A percentile compares a stretch with the other conserved stretches of the same genome.
Evolutionary conservation across 2,113 vertebrate genomes (phyloP).

Genomic region (Rafetus swinhoei): DNA sequence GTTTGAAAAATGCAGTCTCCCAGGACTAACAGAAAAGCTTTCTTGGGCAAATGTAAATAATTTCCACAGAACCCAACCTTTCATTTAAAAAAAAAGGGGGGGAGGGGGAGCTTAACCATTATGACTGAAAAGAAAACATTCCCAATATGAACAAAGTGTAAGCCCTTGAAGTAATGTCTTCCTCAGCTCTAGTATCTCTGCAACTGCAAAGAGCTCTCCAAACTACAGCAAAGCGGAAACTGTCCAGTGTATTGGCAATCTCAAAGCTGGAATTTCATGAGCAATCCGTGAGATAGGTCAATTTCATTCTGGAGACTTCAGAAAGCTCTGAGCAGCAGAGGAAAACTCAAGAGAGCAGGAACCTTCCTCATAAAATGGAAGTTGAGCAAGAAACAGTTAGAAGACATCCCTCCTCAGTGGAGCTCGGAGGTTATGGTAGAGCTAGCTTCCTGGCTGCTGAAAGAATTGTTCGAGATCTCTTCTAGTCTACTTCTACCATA

Average conservation of each 20-base stretch:
- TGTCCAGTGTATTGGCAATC: background rate
- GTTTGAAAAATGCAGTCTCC: background rate
- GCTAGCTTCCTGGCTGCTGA: background rate
- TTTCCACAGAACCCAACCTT: background rate
- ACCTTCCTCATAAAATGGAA: accelerated
- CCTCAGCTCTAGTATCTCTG: accelerated
- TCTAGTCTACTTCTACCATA: background rate
- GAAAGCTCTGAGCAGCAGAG: background rate
- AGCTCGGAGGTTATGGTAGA: background rate
- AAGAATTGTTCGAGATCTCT: background rate
- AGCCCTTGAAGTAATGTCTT: accelerated
- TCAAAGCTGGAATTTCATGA: background rate
- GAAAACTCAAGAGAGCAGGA: accelerated
- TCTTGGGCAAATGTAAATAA: background rate
- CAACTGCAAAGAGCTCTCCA: accelerated
- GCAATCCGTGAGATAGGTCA: accelerated
- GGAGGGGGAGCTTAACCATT: background rate
- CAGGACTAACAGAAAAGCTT: background rate
- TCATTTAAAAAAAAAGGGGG: background rate
- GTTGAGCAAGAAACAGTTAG: background rate
- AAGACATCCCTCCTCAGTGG: background rate
- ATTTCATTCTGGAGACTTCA: background rate
- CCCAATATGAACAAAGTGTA: background rate
- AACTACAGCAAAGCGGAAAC: background rate
- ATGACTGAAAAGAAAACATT: background rate